Percentiles rank a stretch among this genome's conserved stretches.
phyloP scores from a whole-genome alignment of 1,140 invertebrate genomes.

The Drosophila bocki region DNA sequence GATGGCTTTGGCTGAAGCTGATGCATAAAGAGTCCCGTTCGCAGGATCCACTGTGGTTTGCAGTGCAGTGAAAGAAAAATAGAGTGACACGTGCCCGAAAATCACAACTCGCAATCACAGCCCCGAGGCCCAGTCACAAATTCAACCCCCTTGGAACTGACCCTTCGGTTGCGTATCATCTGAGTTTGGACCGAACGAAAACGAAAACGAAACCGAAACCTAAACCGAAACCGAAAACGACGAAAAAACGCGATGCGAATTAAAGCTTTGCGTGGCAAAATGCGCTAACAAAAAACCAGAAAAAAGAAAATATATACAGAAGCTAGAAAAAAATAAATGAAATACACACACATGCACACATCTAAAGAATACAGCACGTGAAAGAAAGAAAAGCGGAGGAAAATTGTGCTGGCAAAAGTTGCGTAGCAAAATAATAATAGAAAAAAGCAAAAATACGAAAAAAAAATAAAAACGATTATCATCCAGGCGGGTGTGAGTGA shows the following conservation, averaged over 20 bases:
- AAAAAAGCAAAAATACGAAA: constrained; percentile 23
- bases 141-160: constrained; percentile 11
- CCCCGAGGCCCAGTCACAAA: neutral
- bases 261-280: constrained; percentile 82
- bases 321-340: constrained; percentile 23
- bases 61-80: constrained; percentile 51
- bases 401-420: constrained; percentile 32
- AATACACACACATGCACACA: constrained; percentile 10
- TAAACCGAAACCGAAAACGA: constrained; percentile 44
- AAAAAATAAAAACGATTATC: constrained; percentile 74
- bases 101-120: constrained; percentile 1
- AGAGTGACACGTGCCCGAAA: constrained; percentile 18
- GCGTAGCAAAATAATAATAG: constrained; percentile 32
- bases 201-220: constrained; percentile 45
- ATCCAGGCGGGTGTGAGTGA: constrained; percentile 44
- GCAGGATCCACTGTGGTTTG: constrained; percentile 28
- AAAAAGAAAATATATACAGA: constrained; percentile 16
- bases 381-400: constrained; percentile 37
- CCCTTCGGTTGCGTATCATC: constrained; percentile 11
- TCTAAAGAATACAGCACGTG: constrained; percentile 23
- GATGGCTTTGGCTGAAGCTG: constrained; percentile 12
- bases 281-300: constrained; percentile 57
- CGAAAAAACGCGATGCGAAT: constrained; percentile 76
- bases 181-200: constrained; percentile 36
- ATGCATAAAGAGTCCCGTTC: constrained; percentile 13